These are phyloP conservation scores for Furcifer pardalis DNA, from an alignment of 2,797 vertebrate genomes.

Conservation along the genomic window DNA sequence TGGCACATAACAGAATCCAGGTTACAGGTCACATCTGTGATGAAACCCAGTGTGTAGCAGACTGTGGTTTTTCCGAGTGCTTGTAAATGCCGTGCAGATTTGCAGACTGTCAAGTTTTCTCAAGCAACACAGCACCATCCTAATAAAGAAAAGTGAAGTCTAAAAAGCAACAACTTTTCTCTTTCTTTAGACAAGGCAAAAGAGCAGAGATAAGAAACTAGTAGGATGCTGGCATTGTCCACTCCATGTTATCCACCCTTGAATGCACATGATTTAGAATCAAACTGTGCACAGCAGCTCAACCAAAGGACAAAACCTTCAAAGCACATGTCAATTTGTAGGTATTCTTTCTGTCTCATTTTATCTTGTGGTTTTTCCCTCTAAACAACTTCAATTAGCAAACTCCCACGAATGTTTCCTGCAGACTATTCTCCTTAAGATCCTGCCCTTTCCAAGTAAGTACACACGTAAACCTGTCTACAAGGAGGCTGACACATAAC, in stretches of 20 bases:
- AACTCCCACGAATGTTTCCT: background rate
- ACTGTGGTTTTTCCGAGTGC: background rate
- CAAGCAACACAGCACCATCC: background rate
- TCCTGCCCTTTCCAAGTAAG: background rate
- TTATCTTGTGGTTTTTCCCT: background rate
- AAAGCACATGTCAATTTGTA: background rate
- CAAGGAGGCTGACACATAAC: background rate
- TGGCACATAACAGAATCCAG: background rate
- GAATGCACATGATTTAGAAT: conserved; percentile 32
- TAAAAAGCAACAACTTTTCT: conserved; percentile 14
- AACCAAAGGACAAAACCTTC: background rate
- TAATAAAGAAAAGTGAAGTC: conserved; percentile 18
- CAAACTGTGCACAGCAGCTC: conserved; percentile 37
- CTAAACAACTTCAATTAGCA: background rate
- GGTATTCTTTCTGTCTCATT: background rate
- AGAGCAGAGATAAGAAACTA: background rate
- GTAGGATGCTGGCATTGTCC: background rate
- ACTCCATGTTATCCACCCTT: background rate
- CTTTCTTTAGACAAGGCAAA: background rate
- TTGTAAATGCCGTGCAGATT: conserved; percentile 1
- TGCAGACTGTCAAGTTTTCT: background rate
- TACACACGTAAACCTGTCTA: background rate
- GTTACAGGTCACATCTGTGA: conserved; percentile 1
- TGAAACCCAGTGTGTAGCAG: background rate
- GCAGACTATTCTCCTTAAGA: background rate